These are phyloP conservation scores for Alectura lathami DNA, from an alignment of 2,113 vertebrate species.

Conservation along the genomic window DNA sequence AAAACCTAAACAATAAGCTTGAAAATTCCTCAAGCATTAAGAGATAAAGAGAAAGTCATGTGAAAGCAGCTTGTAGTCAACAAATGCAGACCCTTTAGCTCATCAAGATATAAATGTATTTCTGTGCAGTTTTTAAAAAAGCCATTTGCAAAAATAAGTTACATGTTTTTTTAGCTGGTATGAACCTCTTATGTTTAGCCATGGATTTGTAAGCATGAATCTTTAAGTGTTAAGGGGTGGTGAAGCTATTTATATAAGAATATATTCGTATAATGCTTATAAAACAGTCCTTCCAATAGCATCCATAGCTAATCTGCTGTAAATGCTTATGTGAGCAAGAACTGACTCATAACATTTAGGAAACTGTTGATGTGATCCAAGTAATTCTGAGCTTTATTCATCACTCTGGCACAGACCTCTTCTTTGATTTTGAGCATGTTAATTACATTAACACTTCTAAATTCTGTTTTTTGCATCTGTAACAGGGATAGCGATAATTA, in stretches of 20 bases:
- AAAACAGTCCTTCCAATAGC: not conserved
- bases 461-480: not conserved
- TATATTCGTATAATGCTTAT: not conserved
- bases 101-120: not conserved
- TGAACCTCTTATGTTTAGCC: not conserved
- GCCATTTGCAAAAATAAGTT: not conserved
- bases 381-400: not conserved
- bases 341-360: not conserved
- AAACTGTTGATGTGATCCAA: not conserved
- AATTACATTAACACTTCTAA: not conserved
- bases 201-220: not conserved
- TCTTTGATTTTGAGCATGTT: not conserved
- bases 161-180: not conserved
- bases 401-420: not conserved
- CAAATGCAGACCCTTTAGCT: not conserved
- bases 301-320: not conserved
- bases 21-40: not conserved
- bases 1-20: not conserved
- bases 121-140: not conserved
- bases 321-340: not conserved
- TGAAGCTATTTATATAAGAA: not conserved
- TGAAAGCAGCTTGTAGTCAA: not conserved
- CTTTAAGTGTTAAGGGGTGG: not conserved
- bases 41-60: not conserved
- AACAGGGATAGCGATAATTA: not conserved